Percentiles rank a stretch among this genome's conserved stretches.
These are phyloP conservation scores for Eurois occulta DNA, from an alignment of 2,888 invertebrate genomes.

Conservation along the genomic window DNA sequence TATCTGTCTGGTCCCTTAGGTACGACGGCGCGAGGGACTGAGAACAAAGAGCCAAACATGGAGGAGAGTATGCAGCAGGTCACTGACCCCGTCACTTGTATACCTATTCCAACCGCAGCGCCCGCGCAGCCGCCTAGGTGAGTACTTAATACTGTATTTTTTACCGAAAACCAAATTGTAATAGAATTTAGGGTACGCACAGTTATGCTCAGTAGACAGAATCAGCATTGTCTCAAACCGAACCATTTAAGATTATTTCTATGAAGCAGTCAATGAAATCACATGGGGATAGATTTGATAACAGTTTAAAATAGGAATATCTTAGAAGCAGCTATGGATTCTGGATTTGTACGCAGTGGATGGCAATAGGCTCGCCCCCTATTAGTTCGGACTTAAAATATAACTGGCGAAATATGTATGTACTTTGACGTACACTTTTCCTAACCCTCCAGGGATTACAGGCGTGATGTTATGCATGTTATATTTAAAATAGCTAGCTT, in stretches of 20 bases:
- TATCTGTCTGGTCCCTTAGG: conserved; percentile 64
- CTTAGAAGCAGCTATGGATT: background rate
- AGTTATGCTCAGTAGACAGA: background rate
- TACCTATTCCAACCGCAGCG: conserved; percentile 70
- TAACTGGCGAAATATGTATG: no score
- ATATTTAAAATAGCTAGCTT: no score
- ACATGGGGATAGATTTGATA: background rate
- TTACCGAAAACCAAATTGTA: background rate
- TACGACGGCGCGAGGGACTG: conserved; percentile 74
- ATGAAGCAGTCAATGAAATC: background rate
- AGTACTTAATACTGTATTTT: conserved; percentile 31
- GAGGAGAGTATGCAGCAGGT: conserved; percentile 70
- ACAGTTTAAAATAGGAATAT: background rate
- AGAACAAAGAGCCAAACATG: conserved; percentile 76
- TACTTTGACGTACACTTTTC: no score
- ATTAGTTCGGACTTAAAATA: background rate
- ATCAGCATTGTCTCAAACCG: background rate
- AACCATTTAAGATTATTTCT: background rate
- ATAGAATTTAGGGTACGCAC: background rate
- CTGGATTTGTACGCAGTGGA: no score
- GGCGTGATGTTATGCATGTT: no score
- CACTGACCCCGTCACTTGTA: conserved; percentile 59
- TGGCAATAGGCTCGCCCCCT: background rate
- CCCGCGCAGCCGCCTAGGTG: conserved; percentile 74
- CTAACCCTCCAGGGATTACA: no score